Percentiles rank a stretch among this genome's conserved stretches.
phyloP scores from a whole-genome alignment of 1,140 invertebrate genomes.

The Choristoneura fumiferana region DNA sequence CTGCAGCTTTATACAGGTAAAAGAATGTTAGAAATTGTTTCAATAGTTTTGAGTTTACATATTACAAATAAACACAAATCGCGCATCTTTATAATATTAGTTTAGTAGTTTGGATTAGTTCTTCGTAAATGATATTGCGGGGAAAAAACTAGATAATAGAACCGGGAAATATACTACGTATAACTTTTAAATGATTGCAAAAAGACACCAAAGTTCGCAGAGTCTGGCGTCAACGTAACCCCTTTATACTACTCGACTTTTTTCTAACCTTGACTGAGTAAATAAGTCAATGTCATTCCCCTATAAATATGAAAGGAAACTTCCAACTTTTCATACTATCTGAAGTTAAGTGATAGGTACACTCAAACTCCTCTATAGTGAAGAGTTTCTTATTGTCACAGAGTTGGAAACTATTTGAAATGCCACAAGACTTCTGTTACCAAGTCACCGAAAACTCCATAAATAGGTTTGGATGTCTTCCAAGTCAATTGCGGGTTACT shows the following conservation, averaged over 20 bases:
- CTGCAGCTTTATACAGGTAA: too few relatives aligned
- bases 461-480: slow-evolving; percentile 44
- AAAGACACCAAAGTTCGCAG: too few relatives aligned
- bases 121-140: too few relatives aligned
- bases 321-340: not conserved
- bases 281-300: not conserved
- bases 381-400: slow-evolving; percentile 15
- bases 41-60: too few relatives aligned
- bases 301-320: slow-evolving; percentile 7
- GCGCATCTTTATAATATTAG: too few relatives aligned
- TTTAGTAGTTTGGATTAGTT: too few relatives aligned
- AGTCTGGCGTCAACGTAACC: too few relatives aligned
- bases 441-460: slow-evolving; percentile 35
- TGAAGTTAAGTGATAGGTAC: slow-evolving; percentile 4
- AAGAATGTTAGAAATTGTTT: too few relatives aligned
- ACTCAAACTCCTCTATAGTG: not conserved
- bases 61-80: too few relatives aligned
- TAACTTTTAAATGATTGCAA: too few relatives aligned
- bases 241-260: not conserved
- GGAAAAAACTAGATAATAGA: too few relatives aligned
- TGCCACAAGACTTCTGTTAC: slow-evolving; percentile 15
- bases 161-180: too few relatives aligned
- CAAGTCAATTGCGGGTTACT: slow-evolving; percentile 32
- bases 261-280: not conserved
- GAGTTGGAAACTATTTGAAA: slow-evolving; percentile 3